Conservation (phyloP, 2,888 invertebrate genomes). For the Aricia artaxerxes region DNA sequence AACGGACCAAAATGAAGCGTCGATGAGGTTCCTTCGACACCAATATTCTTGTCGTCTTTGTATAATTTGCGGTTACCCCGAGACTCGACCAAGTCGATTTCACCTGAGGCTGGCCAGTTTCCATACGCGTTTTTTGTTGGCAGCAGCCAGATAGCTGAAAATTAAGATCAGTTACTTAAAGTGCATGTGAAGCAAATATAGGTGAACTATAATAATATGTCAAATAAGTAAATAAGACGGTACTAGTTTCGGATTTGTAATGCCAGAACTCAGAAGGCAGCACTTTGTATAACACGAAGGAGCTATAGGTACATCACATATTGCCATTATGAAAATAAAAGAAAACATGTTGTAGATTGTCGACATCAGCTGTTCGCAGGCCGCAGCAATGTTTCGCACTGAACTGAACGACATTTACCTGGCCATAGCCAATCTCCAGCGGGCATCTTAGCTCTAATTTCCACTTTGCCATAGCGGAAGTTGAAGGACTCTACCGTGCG, state of each 20-base stretch:
- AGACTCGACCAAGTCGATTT: conserved; percentile 85
- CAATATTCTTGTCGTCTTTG: conserved; percentile 72
- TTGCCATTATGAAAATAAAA: no score
- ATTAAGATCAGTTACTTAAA: background rate
- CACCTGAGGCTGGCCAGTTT: conserved; percentile 85
- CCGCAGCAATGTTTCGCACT: no score
- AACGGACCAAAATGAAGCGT: conserved; percentile 85
- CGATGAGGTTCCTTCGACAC: conserved; percentile 77
- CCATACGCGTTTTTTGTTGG: conserved; percentile 83
- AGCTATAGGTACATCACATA: no score
- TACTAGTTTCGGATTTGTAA: no score
- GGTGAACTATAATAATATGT: no score
- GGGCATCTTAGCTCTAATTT: conserved; percentile 81
- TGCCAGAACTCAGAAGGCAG: no score
- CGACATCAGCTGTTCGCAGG: no score
- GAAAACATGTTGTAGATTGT: no score
- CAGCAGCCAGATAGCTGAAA: conserved; percentile 84
- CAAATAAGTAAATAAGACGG: no score
- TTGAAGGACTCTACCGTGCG: conserved; percentile 74
- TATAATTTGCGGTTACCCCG: conserved; percentile 80
- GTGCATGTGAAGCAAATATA: no score
- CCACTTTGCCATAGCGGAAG: conserved; percentile 79
- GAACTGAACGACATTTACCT: conserved; percentile 39
- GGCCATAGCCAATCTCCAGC: conserved; percentile 82
- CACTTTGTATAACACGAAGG: no score